These are phyloP conservation scores for Trachelus troglodyta DNA, from an alignment of 2,888 invertebrate genomes.

Conservation along the genomic window DNA sequence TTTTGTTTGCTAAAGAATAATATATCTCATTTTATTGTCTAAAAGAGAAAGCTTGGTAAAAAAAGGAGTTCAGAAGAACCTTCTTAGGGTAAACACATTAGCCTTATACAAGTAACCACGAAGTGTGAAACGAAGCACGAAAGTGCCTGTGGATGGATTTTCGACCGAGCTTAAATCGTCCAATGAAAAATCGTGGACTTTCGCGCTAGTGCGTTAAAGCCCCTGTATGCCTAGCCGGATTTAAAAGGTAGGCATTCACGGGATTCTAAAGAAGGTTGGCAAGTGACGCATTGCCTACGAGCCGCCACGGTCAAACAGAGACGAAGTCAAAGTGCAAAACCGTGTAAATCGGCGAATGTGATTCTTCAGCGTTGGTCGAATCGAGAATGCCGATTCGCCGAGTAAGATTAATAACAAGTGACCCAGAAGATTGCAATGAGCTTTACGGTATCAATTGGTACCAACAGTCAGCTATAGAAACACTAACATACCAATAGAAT, in stretches of 20 bases:
- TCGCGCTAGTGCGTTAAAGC: neutral
- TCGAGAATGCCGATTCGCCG: constrained; percentile 3
- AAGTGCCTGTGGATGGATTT: neutral
- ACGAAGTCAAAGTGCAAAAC: constrained; percentile 37
- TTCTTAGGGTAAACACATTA: neutral
- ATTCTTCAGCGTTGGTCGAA: constrained; percentile 23
- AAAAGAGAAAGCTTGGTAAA: neutral
- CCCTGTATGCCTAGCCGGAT: neutral
- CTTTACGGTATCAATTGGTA: neutral
- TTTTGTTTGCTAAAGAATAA: neutral
- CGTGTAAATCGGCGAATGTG: constrained; percentile 36
- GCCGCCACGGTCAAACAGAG: constrained; percentile 10
- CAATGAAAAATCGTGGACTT: neutral
- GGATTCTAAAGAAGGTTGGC: constrained; percentile 16
- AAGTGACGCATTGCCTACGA: constrained; percentile 29
- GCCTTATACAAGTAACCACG: neutral
- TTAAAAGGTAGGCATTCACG: constrained; percentile 13
- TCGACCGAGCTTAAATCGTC: neutral
- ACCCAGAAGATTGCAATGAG: neutral
- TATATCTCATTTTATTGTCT: neutral
- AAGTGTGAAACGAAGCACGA: neutral
- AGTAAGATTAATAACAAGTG: constrained; percentile 19
- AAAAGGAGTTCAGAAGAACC: neutral
- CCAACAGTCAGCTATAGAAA: neutral
- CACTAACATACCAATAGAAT: neutral